Conservation (phyloP, 2,797 vertebrate species). For the Acanthurus lineatus region DNA sequence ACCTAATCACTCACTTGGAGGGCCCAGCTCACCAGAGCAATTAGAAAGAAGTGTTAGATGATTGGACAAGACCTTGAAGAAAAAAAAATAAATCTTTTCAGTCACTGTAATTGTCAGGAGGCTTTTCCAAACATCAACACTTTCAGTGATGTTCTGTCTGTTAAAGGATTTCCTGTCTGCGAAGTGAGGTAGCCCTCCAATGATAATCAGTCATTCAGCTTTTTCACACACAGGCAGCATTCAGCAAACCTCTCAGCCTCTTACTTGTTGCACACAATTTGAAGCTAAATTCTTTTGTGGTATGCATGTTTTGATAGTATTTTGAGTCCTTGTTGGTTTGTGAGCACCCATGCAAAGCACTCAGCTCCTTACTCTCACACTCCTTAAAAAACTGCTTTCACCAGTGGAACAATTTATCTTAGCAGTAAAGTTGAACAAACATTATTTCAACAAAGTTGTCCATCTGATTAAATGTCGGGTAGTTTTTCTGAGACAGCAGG, state of each 20-base stretch:
- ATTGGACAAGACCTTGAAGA: constrained; percentile 46
- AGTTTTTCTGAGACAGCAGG: neutral
- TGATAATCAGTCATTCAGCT: neutral
- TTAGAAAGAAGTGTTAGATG: constrained; percentile 70
- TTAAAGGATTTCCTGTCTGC: constrained; percentile 68
- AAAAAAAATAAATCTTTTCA: constrained; percentile 38
- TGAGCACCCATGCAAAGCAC: neutral
- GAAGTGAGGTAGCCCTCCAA: neutral
- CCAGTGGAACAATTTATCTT: neutral
- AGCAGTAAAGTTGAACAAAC: neutral
- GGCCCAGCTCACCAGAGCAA: constrained; percentile 65
- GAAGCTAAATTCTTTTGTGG: neutral
- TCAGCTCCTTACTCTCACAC: neutral
- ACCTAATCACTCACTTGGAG: constrained; percentile 74
- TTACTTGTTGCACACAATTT: neutral
- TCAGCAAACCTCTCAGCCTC: neutral
- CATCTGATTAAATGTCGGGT: neutral
- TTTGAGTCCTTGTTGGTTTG: neutral
- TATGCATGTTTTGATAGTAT: neutral
- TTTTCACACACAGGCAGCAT: neutral
- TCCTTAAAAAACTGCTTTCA: neutral
- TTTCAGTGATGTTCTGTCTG: constrained; percentile 34
- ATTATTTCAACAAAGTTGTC: neutral
- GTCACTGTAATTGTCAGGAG: constrained; percentile 39
- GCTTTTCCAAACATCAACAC: constrained; percentile 55